Base-by-base conservation (phyloP, 1,140 invertebrate species). In the Heterodera carotae region DNA sequence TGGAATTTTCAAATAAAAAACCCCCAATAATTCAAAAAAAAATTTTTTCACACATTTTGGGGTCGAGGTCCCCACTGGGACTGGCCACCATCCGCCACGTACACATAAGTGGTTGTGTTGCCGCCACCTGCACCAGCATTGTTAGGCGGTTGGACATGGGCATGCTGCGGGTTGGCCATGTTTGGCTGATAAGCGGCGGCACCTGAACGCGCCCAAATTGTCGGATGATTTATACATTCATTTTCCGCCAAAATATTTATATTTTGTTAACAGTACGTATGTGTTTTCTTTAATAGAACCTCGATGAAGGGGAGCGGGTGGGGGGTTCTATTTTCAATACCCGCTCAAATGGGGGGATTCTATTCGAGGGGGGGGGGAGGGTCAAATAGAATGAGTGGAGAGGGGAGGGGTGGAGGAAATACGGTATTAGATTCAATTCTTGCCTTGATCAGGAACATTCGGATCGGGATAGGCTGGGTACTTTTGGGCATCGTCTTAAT, bases 51-150 rank as follows among this genome's bases (percentile, higher is more conserved):
- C 36, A 78, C 56, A 39, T 78, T 69, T 81, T 78, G 76, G 1
- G 33, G 76, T 4, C 43, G 34, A 25, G 56, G 60, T 10, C 59
- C 43, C 53, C 62, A 77, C 12, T 43, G 71, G 5, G 62, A 12
- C 18, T 64, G 70, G 25, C 34, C 33, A 8, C 34, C 59, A 34
- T 76, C 68, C n/a, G 69, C 76, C 31, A 78, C 76, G 69, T 78
- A 77, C 74, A 78, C 60, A 78, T 77, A 77, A 43, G 69, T 77
- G 18, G 69, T 78, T 15, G 76, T 31, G 36, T 25, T 34, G 76
- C 2, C 22, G 75, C 25, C 25, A 25, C 68, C 7, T 56, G 76
- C 18, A 6, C 5, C 64, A 22, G 69, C 69, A 25, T 10, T n/a
- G 22, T 2, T 7, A 0, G 33, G 27, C 1, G 36, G 22, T 25